Percentiles rank a stretch among this genome's conserved stretches.
These are phyloP conservation scores for Mylabris phalerata DNA, from an alignment of 1,140 invertebrate genomes.

Conservation along the genomic window DNA sequence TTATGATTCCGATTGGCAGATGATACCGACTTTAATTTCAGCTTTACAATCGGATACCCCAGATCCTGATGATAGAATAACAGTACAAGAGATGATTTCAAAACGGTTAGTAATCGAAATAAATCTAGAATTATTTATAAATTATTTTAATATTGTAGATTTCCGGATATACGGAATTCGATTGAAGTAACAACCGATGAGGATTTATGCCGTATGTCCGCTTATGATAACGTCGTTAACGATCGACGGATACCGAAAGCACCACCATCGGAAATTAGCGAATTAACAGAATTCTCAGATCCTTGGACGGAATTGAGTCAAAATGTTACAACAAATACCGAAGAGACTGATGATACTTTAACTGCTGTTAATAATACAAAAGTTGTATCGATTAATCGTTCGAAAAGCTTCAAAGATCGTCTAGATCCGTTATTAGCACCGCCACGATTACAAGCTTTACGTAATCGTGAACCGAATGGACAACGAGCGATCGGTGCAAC, in stretches of 20 bases:
- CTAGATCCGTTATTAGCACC: slow-evolving; percentile 69
- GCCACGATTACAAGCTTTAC: slow-evolving; percentile 59
- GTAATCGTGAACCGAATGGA: slow-evolving; percentile 52
- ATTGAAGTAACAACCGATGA: slow-evolving; percentile 25
- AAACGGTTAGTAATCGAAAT: slow-evolving; percentile 48
- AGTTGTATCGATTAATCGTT: slow-evolving; percentile 47
- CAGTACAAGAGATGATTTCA: slow-evolving; percentile 69
- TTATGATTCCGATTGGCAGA: slow-evolving; percentile 44
- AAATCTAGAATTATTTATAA: background rate
- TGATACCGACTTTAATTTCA: slow-evolving; percentile 26
- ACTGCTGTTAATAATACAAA: slow-evolving; percentile 25
- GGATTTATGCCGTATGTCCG: slow-evolving; percentile 52
- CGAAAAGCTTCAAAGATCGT: slow-evolving; percentile 65
- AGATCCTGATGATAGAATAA: slow-evolving; percentile 50
- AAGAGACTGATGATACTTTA: slow-evolving; percentile 34
- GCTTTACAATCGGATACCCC: slow-evolving; percentile 40
- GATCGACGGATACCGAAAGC: slow-evolving; percentile 40
- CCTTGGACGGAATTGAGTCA: slow-evolving; percentile 38
- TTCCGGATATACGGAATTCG: slow-evolving; percentile 37
- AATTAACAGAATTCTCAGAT: slow-evolving; percentile 39
- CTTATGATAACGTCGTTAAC: slow-evolving; percentile 69
- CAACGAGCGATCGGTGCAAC: slow-evolving; percentile 57
- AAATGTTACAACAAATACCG: slow-evolving; percentile 15
- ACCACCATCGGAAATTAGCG: slow-evolving; percentile 38
- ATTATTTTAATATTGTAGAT: slow-evolving; percentile 22